Evolutionary conservation across 2,888 invertebrate genomes (phyloP).

Genomic region (Bembecia ichneumoniformis): DNA sequence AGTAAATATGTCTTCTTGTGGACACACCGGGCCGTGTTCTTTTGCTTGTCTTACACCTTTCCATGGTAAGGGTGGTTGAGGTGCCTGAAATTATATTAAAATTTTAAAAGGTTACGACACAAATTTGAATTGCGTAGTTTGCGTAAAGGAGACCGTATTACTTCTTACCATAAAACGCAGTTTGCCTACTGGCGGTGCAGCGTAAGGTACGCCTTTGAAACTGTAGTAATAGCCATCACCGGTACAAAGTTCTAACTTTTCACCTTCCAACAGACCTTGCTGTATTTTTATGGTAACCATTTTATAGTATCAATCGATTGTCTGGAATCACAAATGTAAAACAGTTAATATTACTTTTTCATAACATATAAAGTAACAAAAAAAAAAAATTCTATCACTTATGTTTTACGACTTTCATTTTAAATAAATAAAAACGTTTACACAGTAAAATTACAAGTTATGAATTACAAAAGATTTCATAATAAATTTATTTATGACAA

Average conservation of each 20-base stretch:
- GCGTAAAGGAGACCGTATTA: background rate
- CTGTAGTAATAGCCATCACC: constrained; percentile 26
- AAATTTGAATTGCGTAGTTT: background rate
- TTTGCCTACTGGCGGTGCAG: constrained; percentile 55
- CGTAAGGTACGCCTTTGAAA: constrained; percentile 65
- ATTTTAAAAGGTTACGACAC: background rate
- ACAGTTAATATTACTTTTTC: too few species aligned
- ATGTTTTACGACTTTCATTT: too few species aligned
- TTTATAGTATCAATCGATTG: background rate
- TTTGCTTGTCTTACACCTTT: constrained; percentile 7
- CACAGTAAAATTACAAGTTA: too few species aligned
- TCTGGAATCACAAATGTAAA: too few species aligned
- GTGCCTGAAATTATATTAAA: constrained; percentile 3
- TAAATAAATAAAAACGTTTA: too few species aligned
- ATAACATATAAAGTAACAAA: too few species aligned
- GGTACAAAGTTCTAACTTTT: constrained; percentile 16
- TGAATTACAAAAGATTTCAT: too few species aligned
- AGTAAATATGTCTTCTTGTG: constrained; percentile 9
- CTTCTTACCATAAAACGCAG: constrained; percentile 56
- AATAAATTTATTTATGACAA: too few species aligned
- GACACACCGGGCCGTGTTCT: constrained; percentile 7
- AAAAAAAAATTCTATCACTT: too few species aligned
- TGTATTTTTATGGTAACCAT: constrained; percentile 17
- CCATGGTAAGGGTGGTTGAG: constrained; percentile 10
- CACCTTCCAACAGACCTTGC: constrained; percentile 25